Evolutionary conservation across 2,113 vertebrate species (phyloP).

Genomic region (Notechis scutatus): DNA sequence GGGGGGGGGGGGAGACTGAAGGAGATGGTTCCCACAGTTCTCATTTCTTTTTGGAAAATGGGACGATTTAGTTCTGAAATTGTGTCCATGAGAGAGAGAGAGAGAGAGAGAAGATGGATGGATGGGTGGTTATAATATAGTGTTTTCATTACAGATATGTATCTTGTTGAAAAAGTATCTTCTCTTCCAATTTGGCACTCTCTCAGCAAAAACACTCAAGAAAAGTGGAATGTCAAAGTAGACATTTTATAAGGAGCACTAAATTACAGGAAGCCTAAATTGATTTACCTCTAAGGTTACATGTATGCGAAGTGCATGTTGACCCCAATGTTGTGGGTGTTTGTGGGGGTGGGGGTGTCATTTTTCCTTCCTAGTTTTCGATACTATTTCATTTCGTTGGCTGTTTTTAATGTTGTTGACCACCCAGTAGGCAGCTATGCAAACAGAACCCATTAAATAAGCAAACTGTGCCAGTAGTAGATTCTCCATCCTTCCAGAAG

Average conservation of each 20-base stretch:
- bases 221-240: background rate
- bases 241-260: background rate
- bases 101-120: background rate
- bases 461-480: background rate
- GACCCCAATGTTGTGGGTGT: background rate
- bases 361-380: background rate
- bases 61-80: background rate
- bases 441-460: background rate
- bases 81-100: background rate
- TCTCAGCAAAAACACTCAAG: background rate
- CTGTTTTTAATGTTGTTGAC: background rate
- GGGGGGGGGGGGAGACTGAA: background rate
- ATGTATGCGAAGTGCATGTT: background rate
- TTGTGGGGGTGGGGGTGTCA: background rate
- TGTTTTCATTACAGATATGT: background rate
- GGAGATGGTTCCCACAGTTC: background rate
- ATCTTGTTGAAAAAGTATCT: background rate
- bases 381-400: background rate
- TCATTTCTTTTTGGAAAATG: background rate
- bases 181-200: background rate
- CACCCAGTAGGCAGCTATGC: background rate
- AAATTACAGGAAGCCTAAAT: background rate
- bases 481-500: background rate
- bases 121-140: background rate
- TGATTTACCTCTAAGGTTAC: background rate